These are phyloP conservation scores for Oreortyx pictus DNA, from an alignment of 2,797 vertebrate species.

Conservation along the genomic window DNA sequence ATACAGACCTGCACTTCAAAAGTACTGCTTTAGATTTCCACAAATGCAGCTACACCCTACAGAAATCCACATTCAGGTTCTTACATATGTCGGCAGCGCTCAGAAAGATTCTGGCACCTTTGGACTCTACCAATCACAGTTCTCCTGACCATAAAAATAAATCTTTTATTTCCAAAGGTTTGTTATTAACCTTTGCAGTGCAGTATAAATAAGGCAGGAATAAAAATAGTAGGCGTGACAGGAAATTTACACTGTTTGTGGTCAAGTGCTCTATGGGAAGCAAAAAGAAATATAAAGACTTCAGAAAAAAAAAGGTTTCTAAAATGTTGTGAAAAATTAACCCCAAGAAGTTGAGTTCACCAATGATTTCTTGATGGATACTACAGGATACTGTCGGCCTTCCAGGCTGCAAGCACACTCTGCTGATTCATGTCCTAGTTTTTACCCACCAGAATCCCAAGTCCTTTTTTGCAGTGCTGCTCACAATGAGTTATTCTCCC, in stretches of 20 bases:
- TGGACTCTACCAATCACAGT: background rate
- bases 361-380: background rate
- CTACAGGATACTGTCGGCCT: too few relatives aligned
- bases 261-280: background rate
- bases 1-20: background rate
- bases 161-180: background rate
- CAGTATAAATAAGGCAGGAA: background rate
- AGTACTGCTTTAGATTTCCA: background rate
- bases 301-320: background rate
- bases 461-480: too few relatives aligned
- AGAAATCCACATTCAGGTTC: background rate
- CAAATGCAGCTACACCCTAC: background rate
- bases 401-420: too few relatives aligned
- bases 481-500: too few relatives aligned
- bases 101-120: background rate
- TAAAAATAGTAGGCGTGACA: background rate
- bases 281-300: background rate
- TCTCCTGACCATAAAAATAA: background rate
- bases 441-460: too few relatives aligned
- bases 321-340: background rate
- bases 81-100: background rate
- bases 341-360: background rate
- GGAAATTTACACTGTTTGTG: background rate
- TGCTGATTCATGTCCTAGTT: too few relatives aligned
- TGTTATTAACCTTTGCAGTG: background rate